phyloP scores from a whole-genome alignment of 2,113 vertebrate genomes.

The Myotis davidii region DNA sequence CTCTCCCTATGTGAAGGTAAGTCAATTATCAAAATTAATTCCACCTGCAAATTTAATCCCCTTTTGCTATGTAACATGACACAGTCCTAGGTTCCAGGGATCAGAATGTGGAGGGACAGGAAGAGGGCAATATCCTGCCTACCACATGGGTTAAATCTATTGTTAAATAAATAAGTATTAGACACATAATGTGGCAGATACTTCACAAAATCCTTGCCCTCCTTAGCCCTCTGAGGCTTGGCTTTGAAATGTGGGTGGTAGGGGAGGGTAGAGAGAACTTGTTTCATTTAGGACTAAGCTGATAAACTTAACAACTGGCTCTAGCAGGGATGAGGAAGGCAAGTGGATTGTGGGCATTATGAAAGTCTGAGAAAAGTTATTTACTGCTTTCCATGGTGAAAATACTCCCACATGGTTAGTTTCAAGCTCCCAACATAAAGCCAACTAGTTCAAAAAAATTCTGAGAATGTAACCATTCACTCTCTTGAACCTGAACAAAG shows the following conservation, averaged over 20 bases:
- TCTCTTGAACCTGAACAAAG: not conserved
- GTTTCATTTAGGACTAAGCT: not conserved
- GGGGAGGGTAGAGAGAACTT: not conserved
- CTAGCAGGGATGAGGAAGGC: not conserved
- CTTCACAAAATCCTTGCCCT: not conserved
- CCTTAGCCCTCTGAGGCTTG: not conserved
- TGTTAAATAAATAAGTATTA: not conserved
- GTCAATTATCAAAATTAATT: not conserved
- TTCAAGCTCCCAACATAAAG: not conserved
- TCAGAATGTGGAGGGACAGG: not conserved
- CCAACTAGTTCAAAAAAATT: not conserved
- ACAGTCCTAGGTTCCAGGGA: not conserved
- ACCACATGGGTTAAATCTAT: not conserved
- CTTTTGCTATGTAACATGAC: not conserved
- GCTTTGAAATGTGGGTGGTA: not conserved
- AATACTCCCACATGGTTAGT: not conserved
- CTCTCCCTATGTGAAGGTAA: not conserved
- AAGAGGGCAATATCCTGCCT: not conserved
- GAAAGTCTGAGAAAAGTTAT: not conserved
- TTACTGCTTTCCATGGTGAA: not conserved
- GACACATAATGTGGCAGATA: not conserved
- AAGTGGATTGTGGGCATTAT: not conserved
- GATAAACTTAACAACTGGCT: not conserved
- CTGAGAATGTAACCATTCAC: not conserved
- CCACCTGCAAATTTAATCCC: not conserved